Base-by-base conservation (phyloP, 2,113 vertebrate species). In the Podiceps cristatus region DNA sequence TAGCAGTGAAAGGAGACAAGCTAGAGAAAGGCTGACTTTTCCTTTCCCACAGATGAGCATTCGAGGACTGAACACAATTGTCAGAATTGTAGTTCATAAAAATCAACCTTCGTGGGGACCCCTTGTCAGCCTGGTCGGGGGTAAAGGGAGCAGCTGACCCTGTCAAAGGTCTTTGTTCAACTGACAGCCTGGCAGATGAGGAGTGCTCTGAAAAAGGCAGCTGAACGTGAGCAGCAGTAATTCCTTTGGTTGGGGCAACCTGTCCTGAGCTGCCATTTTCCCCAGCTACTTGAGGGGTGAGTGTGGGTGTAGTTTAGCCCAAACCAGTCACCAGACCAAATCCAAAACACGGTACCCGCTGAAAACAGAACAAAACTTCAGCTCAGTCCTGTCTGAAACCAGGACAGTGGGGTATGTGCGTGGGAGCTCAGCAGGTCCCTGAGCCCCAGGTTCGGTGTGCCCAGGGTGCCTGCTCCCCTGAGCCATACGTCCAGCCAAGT, bases 381-480 rank as follows among this genome's bases (percentile, higher is more conserved):
- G 37, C 37, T 37, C 37, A 9, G 37, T 37, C 37, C 37, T 37
- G 37, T 7, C 37, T 37, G 37, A 37, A 37, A 37, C 37, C 37
- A 37, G 37, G 37, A 37, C 37, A 37, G 37, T 37, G n/a, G 31
- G 27, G 4, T 37, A 8, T 3, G 5, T 37, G 14, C 11, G 12
- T 0, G 5, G 44, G 31, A 58, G 7, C 8, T 31, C 24, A 33
- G 35, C 45, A 60, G 14, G n/a, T 37, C 28, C 49, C 16, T 4
- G 23, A 2, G 0, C 22, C 19, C 47, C 49, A 62, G 6, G 8
- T 37, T 37, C 1, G 3, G 13, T 18, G 29, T 22, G 33, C 0
- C 0, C 4, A 27, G 35, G 19, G 10, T 19, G 23, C 58, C n/a
- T 23, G 35, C 9, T 77, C 9, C 35, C 7, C 29, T 5, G 8